Conservation (phyloP, 2,113 vertebrate genomes). For the Ciconia boyciana region DNA sequence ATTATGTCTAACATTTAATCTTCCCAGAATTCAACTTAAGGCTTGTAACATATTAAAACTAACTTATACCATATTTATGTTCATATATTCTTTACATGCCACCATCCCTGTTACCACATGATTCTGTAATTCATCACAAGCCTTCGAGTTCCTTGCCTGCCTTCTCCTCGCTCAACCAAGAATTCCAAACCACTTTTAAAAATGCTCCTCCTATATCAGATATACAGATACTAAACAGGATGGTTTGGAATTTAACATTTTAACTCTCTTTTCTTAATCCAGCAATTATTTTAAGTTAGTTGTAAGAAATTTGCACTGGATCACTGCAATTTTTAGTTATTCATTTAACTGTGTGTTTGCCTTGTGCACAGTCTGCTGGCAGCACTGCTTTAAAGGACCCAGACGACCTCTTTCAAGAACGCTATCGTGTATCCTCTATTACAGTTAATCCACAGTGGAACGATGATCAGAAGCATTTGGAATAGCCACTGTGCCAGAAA, state of each 20-base stretch:
- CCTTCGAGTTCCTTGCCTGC: not conserved
- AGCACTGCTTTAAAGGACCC: not conserved
- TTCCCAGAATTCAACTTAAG: not conserved
- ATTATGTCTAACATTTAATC: not conserved
- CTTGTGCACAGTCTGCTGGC: not conserved
- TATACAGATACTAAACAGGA: not conserved
- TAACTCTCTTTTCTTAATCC: not conserved
- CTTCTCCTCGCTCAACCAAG: not conserved
- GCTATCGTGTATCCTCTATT: not conserved
- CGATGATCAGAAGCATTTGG: constrained; percentile 9
- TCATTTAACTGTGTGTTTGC: not conserved
- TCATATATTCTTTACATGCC: not conserved
- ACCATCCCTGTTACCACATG: not conserved
- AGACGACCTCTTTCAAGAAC: not conserved
- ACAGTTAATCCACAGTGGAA: constrained; percentile 28
- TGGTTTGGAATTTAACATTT: not conserved
- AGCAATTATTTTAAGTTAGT: not conserved
- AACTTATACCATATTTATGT: not conserved
- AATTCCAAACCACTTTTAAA: not conserved
- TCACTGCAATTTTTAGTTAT: not conserved
- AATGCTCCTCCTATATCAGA: not conserved
- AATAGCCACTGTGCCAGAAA: not conserved
- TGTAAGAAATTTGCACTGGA: not conserved
- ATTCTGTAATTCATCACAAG: not conserved
- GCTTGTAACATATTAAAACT: not conserved